A percentile compares a stretch with the other conserved stretches of the same genome.
phyloP scores from a whole-genome alignment of 2,797 vertebrate genomes.

The Aythya fuligula region DNA sequence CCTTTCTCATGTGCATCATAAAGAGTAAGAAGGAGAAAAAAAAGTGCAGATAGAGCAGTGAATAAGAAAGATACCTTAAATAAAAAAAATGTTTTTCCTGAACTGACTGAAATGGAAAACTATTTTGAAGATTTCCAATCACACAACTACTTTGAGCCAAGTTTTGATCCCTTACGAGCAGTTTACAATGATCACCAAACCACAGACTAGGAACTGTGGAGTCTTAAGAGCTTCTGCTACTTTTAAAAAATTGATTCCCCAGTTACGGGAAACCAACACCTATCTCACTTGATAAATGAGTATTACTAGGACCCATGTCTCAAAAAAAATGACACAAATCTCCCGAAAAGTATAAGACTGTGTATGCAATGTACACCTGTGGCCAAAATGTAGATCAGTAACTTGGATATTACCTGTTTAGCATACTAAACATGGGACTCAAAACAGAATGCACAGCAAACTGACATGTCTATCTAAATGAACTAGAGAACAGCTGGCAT shows the following conservation, averaged over 20 bases:
- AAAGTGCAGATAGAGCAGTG: neutral
- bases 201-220: neutral
- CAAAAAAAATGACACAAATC: neutral
- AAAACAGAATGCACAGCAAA: neutral
- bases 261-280: neutral
- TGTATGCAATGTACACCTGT: neutral
- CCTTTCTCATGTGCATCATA: neutral
- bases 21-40: rapidly evolving
- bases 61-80: neutral
- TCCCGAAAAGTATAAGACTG: neutral
- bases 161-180: neutral
- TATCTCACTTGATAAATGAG: neutral
- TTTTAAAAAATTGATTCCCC: neutral
- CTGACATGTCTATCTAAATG: neutral
- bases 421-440: neutral
- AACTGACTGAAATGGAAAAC: neutral
- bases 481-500: neutral
- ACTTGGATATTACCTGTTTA: neutral
- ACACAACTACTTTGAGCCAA: neutral
- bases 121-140: neutral
- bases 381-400: neutral
- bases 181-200: neutral
- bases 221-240: neutral
- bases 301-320: neutral
- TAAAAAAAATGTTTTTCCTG: neutral